Base-by-base conservation (phyloP, 2,888 invertebrate genomes). In the Cosmia trapezina region DNA sequence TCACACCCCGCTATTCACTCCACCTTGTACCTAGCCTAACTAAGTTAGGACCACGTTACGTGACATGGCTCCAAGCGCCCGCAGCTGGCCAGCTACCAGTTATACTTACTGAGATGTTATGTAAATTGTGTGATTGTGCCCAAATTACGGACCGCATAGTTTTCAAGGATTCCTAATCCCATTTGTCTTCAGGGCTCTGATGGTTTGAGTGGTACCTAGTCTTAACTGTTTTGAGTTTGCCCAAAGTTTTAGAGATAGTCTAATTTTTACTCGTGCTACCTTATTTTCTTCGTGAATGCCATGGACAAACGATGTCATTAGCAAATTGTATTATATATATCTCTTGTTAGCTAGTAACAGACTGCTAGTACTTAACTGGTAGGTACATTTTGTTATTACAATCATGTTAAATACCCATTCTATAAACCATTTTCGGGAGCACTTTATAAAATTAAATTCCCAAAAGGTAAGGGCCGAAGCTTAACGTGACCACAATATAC, bases 51-150 rank as follows among this genome's bases (percentile, higher is more conserved):
- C 63, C 62, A 67, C 63, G 69, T 72, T 75, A 73, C 65, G 66
- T 79, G 71, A 74, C 75, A 74, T 72, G 70, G 57, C 69, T 64
- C 54, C 70, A 69, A 71, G 79, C 70, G 59, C 17, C 41, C 67
- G 28, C 64, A 72, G 67, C 81, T 80, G 77, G 67, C 56, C 78
- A 78, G 61, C 62, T 60, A 73, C 62, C 47, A 69, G 57, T 72
- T 76, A 60, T 59, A 33, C 53, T 76, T 59, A 33, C 53, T 76
- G 37, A 54, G 43, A 77, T 60, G 73, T 63, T 81, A 77, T 69
- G 77, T 81, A 72, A 76, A 81, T 76, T 79, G 47, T 53, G 71
- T 60, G 72, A 80, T 76, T 64, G 71, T 68, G n/a, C 62, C 62
- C 41, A 62, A 80, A 57, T 80, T 76, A 54, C n/a, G 47, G 62